Evolutionary conservation across 2,113 vertebrate species (phyloP).

Genomic region (Mohoua ochrocephala): DNA sequence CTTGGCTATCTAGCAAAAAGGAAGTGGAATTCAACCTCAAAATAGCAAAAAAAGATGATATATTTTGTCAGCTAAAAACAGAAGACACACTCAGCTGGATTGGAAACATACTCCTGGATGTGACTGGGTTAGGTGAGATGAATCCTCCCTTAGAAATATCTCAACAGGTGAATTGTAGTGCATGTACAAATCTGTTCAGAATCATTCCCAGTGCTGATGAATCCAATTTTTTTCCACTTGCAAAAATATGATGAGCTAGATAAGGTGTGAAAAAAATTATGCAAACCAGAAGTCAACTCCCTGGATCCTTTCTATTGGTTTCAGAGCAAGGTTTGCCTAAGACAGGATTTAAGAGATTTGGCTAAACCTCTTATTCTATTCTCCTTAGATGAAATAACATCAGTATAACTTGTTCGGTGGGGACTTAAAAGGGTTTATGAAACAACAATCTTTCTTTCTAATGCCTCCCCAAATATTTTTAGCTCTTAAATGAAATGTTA

Average conservation of each 20-base stretch:
- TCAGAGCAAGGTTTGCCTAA: not conserved
- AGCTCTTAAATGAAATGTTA: not conserved
- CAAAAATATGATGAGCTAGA: not conserved
- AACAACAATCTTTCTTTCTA: not conserved
- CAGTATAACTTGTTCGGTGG: not conserved
- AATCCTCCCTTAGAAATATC: not conserved
- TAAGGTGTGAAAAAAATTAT: not conserved
- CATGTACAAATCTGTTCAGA: not conserved
- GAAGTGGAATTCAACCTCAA: not conserved
- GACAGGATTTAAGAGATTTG: not conserved
- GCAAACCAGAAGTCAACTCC: not conserved
- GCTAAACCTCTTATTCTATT: not conserved
- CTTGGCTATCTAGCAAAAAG: not conserved
- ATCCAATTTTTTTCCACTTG: not conserved
- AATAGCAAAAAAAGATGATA: not conserved
- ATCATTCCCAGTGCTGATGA: not conserved
- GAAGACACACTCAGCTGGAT: not conserved
- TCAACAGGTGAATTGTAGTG: not conserved
- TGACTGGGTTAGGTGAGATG: not conserved
- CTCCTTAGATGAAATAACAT: not conserved
- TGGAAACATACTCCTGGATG: rapidly evolving
- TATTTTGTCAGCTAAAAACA: not conserved
- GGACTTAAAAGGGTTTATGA: not conserved
- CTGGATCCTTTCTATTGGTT: not conserved
- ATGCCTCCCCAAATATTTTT: not conserved